These are phyloP conservation scores for Campylorhamphus procurvoides DNA, from an alignment of 2,113 vertebrate species.

Conservation along the genomic window DNA sequence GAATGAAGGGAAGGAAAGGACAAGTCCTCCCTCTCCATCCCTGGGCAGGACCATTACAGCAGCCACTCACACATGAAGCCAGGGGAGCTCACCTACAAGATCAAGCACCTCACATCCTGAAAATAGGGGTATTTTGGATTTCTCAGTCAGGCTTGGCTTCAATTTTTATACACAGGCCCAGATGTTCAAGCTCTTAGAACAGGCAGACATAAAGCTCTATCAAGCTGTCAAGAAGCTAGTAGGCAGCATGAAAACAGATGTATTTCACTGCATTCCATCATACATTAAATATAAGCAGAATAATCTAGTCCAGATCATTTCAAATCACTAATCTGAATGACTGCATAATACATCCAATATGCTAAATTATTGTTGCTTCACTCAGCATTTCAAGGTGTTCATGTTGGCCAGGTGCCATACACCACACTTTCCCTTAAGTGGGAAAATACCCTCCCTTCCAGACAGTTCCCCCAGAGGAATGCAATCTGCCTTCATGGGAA, in stretches of 20 bases:
- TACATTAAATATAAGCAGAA: slow-evolving; percentile 52
- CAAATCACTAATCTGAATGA: slow-evolving; percentile 27
- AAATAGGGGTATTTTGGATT: slow-evolving; percentile 1
- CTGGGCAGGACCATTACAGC: neutral
- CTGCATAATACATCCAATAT: slow-evolving; percentile 15
- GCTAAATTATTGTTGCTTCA: neutral
- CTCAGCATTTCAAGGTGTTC: neutral
- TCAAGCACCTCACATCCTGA: neutral
- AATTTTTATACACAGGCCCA: slow-evolving; percentile 23
- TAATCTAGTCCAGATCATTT: slow-evolving; percentile 49
- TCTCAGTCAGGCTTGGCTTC: slow-evolving; percentile 14
- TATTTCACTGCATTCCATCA: slow-evolving; percentile 48
- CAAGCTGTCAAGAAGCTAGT: slow-evolving; percentile 62
- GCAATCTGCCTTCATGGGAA: neutral
- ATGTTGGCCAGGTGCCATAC: neutral
- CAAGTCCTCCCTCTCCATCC: neutral
- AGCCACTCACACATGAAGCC: neutral
- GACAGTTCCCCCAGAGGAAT: neutral
- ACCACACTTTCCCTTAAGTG: neutral
- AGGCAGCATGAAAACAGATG: slow-evolving; percentile 60
- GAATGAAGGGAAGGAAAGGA: neutral
- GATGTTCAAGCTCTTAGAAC: slow-evolving; percentile 49
- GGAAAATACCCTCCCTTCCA: neutral
- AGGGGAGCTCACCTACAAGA: neutral
- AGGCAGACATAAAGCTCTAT: slow-evolving; percentile 42